These are phyloP conservation scores for Mormyrus proboscirostris DNA, from an alignment of 2,797 vertebrate species.

Conservation along the genomic window DNA sequence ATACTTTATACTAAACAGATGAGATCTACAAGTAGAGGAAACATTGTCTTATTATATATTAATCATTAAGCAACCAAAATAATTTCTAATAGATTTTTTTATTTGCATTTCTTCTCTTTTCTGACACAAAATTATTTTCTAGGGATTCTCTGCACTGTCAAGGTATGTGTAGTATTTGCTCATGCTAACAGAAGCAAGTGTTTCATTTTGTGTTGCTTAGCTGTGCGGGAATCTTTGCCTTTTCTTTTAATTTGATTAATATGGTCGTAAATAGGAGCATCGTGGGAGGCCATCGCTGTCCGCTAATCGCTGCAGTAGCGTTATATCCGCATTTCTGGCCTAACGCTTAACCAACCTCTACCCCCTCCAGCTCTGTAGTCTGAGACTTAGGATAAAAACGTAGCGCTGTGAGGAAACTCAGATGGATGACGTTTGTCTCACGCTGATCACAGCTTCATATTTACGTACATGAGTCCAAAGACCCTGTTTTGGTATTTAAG, in stretches of 20 bases:
- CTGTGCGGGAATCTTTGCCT: conserved; percentile 77
- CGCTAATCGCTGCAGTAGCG: conserved; percentile 29
- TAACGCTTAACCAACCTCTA: conserved; percentile 54
- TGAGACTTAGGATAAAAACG: background rate
- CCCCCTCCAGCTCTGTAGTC: background rate
- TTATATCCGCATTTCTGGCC: conserved; percentile 61
- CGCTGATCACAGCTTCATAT: background rate
- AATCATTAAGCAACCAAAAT: background rate
- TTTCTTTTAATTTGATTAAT: conserved; percentile 56
- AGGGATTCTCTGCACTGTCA: conserved; percentile 54
- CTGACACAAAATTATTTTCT: background rate
- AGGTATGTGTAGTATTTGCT: conserved; percentile 76
- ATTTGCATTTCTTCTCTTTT: background rate
- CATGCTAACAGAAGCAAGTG: conserved; percentile 73
- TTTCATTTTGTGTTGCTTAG: conserved; percentile 60
- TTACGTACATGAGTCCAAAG: background rate
- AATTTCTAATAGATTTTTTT: background rate
- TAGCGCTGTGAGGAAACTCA: background rate
- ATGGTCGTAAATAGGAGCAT: background rate
- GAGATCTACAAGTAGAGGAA: background rate
- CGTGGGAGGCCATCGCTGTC: background rate
- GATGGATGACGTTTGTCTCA: background rate
- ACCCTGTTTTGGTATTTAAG: conserved; percentile 4
- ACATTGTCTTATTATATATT: background rate
- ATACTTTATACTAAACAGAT: background rate